Base-by-base conservation (phyloP, 2,113 vertebrate species). In the Ctenomys sociabilis region DNA sequence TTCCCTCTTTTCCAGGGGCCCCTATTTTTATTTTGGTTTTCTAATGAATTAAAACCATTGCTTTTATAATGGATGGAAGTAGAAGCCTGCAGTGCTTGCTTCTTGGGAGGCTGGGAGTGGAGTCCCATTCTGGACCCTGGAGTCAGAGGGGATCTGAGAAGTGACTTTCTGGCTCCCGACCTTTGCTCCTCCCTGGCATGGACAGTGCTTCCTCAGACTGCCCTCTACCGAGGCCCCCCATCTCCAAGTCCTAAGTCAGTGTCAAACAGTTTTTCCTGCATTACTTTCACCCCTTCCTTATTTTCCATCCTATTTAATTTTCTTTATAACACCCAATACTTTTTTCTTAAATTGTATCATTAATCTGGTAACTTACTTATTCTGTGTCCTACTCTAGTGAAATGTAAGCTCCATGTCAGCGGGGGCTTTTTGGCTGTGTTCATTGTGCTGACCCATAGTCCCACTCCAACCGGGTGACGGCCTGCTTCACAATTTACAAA, bases 141-240 rank as follows among this genome's bases (percentile, higher is more conserved):
- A n/a, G 49, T 75, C 54, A n/a, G 49, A 94, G 63, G 66, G 57
- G 54, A 10, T n/a, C 72, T 64, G 59, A 49, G 80, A 54, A 57
- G 16, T n/a, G 35, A n/a, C 43, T 43, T 28, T 22, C 57, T 59
- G 70, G 61, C 78, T 43, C 37, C 2, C 0, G 63, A 26, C 10
- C 22, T 59, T 35, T 32, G 17, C 59, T 59, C 24, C 26, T 63
- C 21, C 59, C 10, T 43, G 43, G n/a, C 26, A 9, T 24, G 37
- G n/a, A 82, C 43, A 35, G 64, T 0, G 6, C 61, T 89, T 64
- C 77, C 16, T 40, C 10, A 35, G 45, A 57, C 19, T 37, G 22
- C 52, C 52, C 11, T 3, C 3, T 68, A 37, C 17, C 7, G 21
- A 30, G 2, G n/a, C 43, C 49, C 26, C 13, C 0, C 11, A 3